Evolutionary conservation across 2,113 vertebrate species (phyloP).

Genomic region (Macquaria ambigua): DNA sequence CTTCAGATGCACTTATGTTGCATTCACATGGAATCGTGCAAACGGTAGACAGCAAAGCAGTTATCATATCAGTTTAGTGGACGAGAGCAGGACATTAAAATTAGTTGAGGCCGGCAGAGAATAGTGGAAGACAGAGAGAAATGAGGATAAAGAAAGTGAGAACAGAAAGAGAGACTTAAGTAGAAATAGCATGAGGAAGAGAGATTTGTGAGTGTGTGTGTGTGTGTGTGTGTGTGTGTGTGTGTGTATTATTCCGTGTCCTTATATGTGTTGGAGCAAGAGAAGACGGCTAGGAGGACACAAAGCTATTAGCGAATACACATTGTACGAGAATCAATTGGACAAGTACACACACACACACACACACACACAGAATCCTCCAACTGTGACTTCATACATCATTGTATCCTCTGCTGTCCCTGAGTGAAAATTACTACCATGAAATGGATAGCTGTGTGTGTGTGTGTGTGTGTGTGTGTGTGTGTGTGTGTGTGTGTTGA

Average conservation of each 20-base stretch:
- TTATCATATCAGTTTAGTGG: too few species aligned
- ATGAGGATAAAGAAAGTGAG: neutral
- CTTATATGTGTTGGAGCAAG: neutral
- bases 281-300: neutral
- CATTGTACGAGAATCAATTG: neutral
- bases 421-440: conserved; percentile 27
- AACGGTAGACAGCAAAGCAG: too few species aligned
- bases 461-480: neutral
- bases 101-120: too few species aligned
- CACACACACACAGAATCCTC: neutral
- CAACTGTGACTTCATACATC: conserved; percentile 39
- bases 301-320: neutral
- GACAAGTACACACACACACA: too few species aligned
- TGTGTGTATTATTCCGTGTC: neutral
- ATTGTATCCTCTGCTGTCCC: conserved; percentile 26
- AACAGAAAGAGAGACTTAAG: neutral
- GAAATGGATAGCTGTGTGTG: neutral
- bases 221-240: neutral
- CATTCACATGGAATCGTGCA: too few species aligned
- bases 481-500: neutral
- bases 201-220: neutral
- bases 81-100: too few species aligned
- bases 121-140: neutral
- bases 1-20: too few species aligned
- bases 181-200: neutral